These are phyloP conservation scores for Branchinecta sandiegonensis DNA, from an alignment of 2,888 invertebrate species.

Conservation along the genomic window DNA sequence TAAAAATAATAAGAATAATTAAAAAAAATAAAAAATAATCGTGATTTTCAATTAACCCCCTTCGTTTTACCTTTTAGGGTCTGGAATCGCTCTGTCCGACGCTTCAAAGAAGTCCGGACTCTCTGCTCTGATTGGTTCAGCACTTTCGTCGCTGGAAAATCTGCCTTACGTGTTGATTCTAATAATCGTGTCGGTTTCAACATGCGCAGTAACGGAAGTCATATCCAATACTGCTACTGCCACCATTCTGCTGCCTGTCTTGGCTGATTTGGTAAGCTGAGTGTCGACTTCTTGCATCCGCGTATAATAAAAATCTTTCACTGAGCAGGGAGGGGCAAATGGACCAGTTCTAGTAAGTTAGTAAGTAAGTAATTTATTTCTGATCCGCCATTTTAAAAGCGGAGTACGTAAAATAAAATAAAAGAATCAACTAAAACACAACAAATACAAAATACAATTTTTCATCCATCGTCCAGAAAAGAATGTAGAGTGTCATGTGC, in stretches of 20 bases:
- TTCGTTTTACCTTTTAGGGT: constrained; percentile 39
- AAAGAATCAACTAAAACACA: no score
- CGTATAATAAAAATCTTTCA: no score
- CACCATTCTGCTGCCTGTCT: constrained; percentile 71
- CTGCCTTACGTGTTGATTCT: constrained; percentile 51
- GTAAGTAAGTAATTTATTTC: no score
- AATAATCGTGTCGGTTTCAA: constrained; percentile 57
- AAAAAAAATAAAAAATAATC: no score
- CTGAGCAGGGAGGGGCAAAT: no score
- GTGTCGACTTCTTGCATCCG: neutral
- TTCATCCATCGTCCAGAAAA: no score
- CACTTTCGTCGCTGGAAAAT: constrained; percentile 48
- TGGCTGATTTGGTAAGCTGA: constrained; percentile 53
- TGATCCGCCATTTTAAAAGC: no score
- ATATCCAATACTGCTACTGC: constrained; percentile 82
- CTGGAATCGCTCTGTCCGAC: constrained; percentile 79
- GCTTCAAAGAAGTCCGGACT: constrained; percentile 66
- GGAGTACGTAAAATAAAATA: no score
- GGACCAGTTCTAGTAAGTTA: no score
- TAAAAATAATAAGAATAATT: no score
- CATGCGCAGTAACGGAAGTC: constrained; percentile 70
- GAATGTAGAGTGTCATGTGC: no score
- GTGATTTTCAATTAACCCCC: neutral
- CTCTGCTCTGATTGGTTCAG: constrained; percentile 55
- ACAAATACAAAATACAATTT: no score